phyloP scores from a whole-genome alignment of 2,797 vertebrate genomes.

The Valencia hispanica region DNA sequence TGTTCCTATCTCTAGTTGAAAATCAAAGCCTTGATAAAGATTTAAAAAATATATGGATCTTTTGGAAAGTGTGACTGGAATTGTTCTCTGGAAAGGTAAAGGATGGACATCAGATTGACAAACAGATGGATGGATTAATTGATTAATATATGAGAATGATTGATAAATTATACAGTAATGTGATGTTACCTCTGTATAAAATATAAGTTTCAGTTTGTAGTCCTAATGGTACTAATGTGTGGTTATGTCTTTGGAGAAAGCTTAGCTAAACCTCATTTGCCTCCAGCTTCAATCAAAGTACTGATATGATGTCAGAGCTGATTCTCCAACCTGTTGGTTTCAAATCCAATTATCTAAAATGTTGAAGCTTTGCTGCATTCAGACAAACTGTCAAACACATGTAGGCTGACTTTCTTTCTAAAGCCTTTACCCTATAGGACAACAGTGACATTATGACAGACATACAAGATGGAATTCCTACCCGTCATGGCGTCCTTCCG shows the following conservation, averaged over 20 bases:
- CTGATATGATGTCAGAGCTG: neutral
- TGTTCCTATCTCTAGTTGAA: neutral
- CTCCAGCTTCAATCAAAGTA: neutral
- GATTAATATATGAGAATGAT: no score
- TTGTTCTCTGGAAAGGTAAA: neutral
- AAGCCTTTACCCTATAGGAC: neutral
- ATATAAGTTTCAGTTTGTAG: neutral
- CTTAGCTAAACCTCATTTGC: neutral
- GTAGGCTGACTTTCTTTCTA: neutral
- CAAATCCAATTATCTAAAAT: neutral
- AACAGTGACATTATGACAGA: constrained; percentile 22
- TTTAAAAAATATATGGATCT: neutral
- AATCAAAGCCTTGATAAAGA: neutral
- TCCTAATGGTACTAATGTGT: neutral
- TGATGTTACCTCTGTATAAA: neutral
- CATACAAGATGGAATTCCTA: constrained; percentile 64
- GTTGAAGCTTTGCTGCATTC: neutral
- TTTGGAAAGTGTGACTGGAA: neutral
- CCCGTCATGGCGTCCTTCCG: constrained; percentile 96
- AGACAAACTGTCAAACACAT: neutral
- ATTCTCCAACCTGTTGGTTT: neutral
- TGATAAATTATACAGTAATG: no score
- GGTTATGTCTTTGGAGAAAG: neutral
- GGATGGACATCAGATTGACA: neutral
- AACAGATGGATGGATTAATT: neutral